Percentiles rank a stretch among this genome's conserved stretches.
phyloP scores from a whole-genome alignment of 2,113 vertebrate species.

The Perca flavescens region DNA sequence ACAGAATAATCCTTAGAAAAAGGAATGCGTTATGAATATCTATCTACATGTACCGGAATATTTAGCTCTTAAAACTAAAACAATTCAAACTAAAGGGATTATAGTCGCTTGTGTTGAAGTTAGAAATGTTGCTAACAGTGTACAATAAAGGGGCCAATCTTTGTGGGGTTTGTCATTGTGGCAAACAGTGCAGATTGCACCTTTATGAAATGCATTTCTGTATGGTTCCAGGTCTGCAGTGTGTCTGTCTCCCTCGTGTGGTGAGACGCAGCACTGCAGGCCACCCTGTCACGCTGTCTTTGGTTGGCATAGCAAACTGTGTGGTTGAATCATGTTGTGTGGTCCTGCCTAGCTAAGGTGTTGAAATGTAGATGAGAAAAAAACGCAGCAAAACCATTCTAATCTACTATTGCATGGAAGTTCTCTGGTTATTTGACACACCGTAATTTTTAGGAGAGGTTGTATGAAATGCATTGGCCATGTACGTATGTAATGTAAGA shows the following conservation, averaged over 20 bases:
- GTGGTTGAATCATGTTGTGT: slow-evolving; percentile 77
- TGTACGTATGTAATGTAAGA: slow-evolving; percentile 84
- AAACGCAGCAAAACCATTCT: slow-evolving; percentile 64
- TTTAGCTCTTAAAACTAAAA: slow-evolving; percentile 73
- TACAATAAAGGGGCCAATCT: slow-evolving; percentile 64
- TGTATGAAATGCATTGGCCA: slow-evolving; percentile 79
- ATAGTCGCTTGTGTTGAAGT: slow-evolving; percentile 70
- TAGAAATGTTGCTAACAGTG: slow-evolving; percentile 75
- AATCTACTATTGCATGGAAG: slow-evolving; percentile 82
- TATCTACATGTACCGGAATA: slow-evolving; percentile 78
- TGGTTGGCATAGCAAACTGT: slow-evolving; percentile 79
- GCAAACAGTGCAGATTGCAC: slow-evolving; percentile 54
- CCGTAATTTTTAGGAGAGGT: slow-evolving; percentile 78
- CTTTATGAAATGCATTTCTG: slow-evolving; percentile 75
- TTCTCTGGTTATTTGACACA: slow-evolving; percentile 76
- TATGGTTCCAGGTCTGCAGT: slow-evolving; percentile 61
- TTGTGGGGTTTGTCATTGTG: slow-evolving; percentile 45
- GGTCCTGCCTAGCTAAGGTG: slow-evolving; percentile 77
- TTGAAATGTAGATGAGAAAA: slow-evolving; percentile 74
- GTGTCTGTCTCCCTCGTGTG: slow-evolving; percentile 58
- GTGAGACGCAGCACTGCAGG: slow-evolving; percentile 58
- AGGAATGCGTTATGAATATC: slow-evolving; percentile 74
- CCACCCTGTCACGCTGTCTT: slow-evolving; percentile 60
- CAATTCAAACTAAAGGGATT: slow-evolving; percentile 62
- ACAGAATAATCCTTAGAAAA: slow-evolving; percentile 71